Conservation (phyloP, 2,113 vertebrate species). For the Tetraodon nigroviridis region DNA sequence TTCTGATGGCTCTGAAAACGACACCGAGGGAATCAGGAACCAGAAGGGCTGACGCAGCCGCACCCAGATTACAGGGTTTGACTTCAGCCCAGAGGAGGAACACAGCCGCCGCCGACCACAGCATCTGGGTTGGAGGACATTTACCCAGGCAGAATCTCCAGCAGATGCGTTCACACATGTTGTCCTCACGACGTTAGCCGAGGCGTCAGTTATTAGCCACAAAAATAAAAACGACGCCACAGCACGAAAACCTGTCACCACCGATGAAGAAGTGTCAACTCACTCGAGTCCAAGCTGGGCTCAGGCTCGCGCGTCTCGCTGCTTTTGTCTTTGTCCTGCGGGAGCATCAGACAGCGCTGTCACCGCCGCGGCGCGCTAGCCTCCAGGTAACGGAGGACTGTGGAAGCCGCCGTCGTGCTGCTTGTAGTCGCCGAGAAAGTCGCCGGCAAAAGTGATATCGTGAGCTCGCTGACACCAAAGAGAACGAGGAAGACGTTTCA, state of each 20-base stretch:
- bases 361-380: slow-evolving; percentile 9
- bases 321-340: slow-evolving; percentile 2
- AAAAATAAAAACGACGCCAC: too few relatives aligned
- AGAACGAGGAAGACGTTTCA: too few relatives aligned
- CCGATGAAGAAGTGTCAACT: slow-evolving; percentile 4
- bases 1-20: slow-evolving; percentile 61
- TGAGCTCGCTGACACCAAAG: too few relatives aligned
- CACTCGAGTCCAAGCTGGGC: not conserved
- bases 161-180: slow-evolving; percentile 1
- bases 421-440: too few relatives aligned
- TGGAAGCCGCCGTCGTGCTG: not conserved
- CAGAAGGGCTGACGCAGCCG: slow-evolving; percentile 62
- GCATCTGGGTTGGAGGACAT: slow-evolving; percentile 29
- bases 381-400: slow-evolving; percentile 26
- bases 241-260: slow-evolving; percentile 11
- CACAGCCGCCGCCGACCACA: slow-evolving; percentile 27
- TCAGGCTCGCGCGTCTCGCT: not conserved
- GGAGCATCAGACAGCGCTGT: slow-evolving; percentile 36
- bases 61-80: slow-evolving; percentile 64
- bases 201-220: too few relatives aligned
- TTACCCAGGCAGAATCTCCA: slow-evolving; percentile 16
- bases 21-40: slow-evolving; percentile 56
- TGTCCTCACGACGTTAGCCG: too few relatives aligned
- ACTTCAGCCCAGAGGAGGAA: slow-evolving; percentile 30
- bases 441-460: too few relatives aligned